Evolutionary conservation across 2,888 invertebrate species (phyloP), one percentile per base, ranked within the genome.

Genomic region (Orthosia gracilis): DNA sequence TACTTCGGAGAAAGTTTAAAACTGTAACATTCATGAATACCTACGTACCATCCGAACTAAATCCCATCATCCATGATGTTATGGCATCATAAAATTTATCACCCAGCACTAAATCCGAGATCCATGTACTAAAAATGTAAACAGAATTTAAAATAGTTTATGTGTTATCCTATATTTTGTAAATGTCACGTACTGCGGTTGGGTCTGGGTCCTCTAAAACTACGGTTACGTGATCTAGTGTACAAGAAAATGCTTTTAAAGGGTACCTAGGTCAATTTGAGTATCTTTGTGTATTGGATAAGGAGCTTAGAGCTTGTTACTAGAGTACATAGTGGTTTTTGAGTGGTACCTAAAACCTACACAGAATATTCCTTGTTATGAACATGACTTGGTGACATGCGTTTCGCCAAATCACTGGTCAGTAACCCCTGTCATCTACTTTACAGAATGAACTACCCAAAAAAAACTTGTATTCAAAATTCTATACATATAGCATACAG

Each of bases 231-330:
- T 73, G 73, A 76, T 77, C 59, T 73, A 72, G 45, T 55, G 40
- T 69, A 86, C 84, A 84, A 72, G 84, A 72, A 47, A 86, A 84
- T 77, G 77, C 86, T 86, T 86, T 83, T 63, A 83, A 40, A 77
- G 26, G 52, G 55, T 76, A 50, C 54, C 50, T 74, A 63, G 66
- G 70, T 58, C 55, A 74, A 66, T 65, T 72, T 61, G 50, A 78
- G 64, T 68, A 71, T 55, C 55, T 52, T 31, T n/a, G 47, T 62
- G 72, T 66, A 75, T 61, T 23, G 31, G 49, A 58, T 21, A 49
- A 50, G 4, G n/a, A 45, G 21, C 26, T 67, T n/a, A n/a, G 4
- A 21, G 26, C 4, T 47, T 66, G 7, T 13, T 40, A 21, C 26
- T n/a, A 7, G 5, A 69, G 59, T 69, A 67, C 47, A 40, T 26